These are phyloP conservation scores for Trachemys scripta DNA, from an alignment of 2,113 vertebrate genomes.

Conservation along the genomic window DNA sequence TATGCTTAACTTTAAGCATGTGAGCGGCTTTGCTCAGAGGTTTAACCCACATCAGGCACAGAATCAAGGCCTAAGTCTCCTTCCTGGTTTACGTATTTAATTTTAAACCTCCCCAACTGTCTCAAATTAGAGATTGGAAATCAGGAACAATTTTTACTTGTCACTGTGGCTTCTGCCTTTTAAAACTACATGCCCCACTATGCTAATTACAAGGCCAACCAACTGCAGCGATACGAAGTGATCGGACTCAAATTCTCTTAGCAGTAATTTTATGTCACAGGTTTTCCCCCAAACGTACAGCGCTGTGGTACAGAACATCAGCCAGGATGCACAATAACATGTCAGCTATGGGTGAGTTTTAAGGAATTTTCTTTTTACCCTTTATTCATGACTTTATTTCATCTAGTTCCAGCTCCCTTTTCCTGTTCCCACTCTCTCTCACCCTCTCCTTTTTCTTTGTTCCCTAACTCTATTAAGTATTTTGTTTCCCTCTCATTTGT, in stretches of 20 bases:
- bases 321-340: neutral
- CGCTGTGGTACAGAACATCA: neutral
- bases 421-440: neutral
- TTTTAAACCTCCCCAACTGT: neutral
- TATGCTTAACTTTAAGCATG: neutral
- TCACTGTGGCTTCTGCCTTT: neutral
- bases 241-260: neutral
- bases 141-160: neutral
- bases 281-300: neutral
- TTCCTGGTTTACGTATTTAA: neutral
- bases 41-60: neutral
- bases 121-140: neutral
- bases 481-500: neutral
- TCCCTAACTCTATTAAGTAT: neutral
- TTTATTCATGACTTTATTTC: neutral
- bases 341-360: neutral
- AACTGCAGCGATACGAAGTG: neutral
- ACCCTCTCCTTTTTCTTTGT: neutral
- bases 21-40: neutral
- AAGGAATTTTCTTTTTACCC: neutral
- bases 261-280: neutral
- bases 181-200: neutral
- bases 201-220: neutral
- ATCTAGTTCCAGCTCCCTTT: neutral
- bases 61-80: neutral